A percentile compares a stretch with the other conserved stretches of the same genome.
Conservation (phyloP, 2,888 invertebrate genomes). For the Hirtodrosophila histrioides region DNA sequence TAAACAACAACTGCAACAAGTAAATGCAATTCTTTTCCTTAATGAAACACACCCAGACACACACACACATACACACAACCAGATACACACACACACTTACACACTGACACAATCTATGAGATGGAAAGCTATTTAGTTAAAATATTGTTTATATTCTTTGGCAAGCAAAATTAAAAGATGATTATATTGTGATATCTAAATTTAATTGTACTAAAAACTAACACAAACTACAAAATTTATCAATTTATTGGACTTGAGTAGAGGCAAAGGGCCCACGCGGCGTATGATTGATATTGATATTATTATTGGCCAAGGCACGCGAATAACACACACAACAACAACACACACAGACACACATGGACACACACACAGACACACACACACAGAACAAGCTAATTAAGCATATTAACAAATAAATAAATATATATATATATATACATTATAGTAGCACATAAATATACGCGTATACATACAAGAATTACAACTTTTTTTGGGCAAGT, state of each 20-base stretch:
- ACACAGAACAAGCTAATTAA: constrained; percentile 13
- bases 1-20: constrained; percentile 5
- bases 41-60: background rate
- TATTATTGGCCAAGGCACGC: constrained; percentile 22
- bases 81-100: constrained; percentile 14
- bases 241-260: constrained; percentile 28
- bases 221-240: constrained; percentile 6
- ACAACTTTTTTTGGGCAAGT: constrained; percentile 7
- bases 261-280: constrained; percentile 28
- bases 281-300: constrained; percentile 60
- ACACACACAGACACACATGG: background rate
- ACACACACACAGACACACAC: background rate
- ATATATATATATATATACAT: constrained; percentile 13
- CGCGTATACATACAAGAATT: background rate
- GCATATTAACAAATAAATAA: constrained; percentile 6
- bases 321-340: constrained; percentile 6
- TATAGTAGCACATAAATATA: constrained; percentile 33
- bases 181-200: constrained; percentile 75
- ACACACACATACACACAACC: too few species aligned
- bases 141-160: constrained; percentile 42
- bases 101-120: constrained; percentile 7
- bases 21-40: constrained; percentile 25
- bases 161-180: constrained; percentile 60
- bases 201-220: constrained; percentile 57
- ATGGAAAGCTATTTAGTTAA: background rate